Base-by-base conservation (phyloP, 2,888 invertebrate genomes). In the Mayetiola destructor region DNA sequence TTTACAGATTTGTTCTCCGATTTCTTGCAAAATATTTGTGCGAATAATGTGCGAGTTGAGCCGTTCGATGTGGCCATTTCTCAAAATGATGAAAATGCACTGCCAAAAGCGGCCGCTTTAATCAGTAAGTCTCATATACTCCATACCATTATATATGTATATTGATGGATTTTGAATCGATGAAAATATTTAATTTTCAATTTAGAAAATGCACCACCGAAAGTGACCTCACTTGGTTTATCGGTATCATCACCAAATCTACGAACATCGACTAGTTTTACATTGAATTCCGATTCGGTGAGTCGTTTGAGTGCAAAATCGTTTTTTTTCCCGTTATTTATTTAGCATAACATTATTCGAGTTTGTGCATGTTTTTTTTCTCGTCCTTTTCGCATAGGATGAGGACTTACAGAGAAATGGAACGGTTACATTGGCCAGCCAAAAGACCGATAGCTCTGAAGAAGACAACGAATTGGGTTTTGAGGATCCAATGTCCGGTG, bases 401-500 rank as follows among this genome's bases (percentile, higher is more conserved):
- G 37, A 53, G 10, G 54, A 54, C 20, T 30, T 20, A 23, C 8
- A 52, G 37, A 32, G 59, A 55, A 8, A 32, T 12, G 23, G 23
- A 23, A 23, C 12, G 21, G 8, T 21, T 23, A 14, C 23, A 8
- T 10, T 23, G 2, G 12, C 6, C 12, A 2, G 12, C 6, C 12
- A 42, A 42, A n/a, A 6, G 16, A 16, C 4, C 14, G 81, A 81
- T 40, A 81, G 80, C 68, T 82, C 81, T 3, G 82, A 81, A 64
- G 89, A 89, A 66, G 90, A 90, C 68, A 90, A 89, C 66, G 88
- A 61, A 5, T 84, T 88, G 0, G 52, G n/a, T 2, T 89, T 90
- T 67, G 84, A 88, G 62, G 88, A 89, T 71, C 86, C 87, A 3
- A 87, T 88, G 80, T 84, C 85, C 62, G 85, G 80, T 60, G 84